Percentiles rank a stretch among this genome's conserved stretches.
These are phyloP conservation scores for Sclerurus mexicanus DNA, from an alignment of 2,113 vertebrate genomes.

Conservation along the genomic window DNA sequence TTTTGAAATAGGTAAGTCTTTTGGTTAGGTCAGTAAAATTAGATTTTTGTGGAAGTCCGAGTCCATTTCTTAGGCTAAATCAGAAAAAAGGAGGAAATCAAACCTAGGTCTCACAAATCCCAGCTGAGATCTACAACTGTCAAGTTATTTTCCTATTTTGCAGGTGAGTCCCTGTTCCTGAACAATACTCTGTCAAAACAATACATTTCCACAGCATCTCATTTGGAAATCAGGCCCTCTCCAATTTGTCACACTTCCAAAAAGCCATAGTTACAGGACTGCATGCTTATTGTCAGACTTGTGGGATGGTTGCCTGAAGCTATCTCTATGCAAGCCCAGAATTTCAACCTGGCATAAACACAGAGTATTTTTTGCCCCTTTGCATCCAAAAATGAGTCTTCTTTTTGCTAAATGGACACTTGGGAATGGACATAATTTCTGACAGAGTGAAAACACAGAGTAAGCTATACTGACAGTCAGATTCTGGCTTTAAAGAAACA, in stretches of 20 bases:
- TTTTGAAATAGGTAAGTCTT: not conserved
- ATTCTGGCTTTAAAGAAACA: not conserved
- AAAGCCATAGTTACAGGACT: not conserved
- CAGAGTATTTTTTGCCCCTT: not conserved
- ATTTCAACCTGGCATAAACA: not conserved
- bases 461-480: not conserved
- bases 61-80: not conserved
- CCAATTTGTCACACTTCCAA: slow-evolving; percentile 29
- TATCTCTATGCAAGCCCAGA: not conserved
- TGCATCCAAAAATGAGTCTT: not conserved
- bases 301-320: not conserved
- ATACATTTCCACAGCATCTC: not conserved
- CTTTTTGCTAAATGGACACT: not conserved
- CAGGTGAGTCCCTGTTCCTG: not conserved
- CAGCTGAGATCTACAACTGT: not conserved
- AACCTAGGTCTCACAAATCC: not conserved
- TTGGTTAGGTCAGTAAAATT: not conserved
- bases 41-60: not conserved
- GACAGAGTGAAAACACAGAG: not conserved
- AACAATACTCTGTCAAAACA: not conserved
- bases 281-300: not conserved
- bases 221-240: not conserved
- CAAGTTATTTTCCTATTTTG: not conserved
- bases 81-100: not conserved
- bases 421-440: not conserved